Conservation (phyloP, 2,888 invertebrate species). For the Cheilosia vulpina region DNA sequence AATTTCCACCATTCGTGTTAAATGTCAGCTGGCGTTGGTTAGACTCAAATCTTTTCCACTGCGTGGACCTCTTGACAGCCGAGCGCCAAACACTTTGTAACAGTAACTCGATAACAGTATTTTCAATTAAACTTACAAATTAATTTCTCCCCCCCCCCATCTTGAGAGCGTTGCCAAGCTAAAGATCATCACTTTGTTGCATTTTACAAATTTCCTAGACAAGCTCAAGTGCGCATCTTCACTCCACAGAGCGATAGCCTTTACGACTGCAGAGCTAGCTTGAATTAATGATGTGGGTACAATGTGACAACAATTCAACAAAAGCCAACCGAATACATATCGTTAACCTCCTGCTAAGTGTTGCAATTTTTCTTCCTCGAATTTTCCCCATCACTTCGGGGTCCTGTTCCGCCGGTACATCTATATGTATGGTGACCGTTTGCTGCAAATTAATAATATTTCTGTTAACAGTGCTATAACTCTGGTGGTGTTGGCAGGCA, state of each 20-base stretch:
- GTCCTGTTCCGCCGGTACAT: background rate
- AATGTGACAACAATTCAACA: constrained; percentile 74
- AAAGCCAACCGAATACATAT: constrained; percentile 73
- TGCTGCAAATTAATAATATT: constrained; percentile 72
- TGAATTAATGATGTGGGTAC: constrained; percentile 72
- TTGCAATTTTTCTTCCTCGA: constrained; percentile 72
- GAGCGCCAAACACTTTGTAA: constrained; percentile 1
- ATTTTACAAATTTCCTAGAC: constrained; percentile 33
- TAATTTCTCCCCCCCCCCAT: constrained; percentile 41
- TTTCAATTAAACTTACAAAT: constrained; percentile 42
- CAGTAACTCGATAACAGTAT: constrained; percentile 21
- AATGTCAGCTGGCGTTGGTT: background rate
- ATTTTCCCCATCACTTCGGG: constrained; percentile 28
- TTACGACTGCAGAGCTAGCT: background rate
- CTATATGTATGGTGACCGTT: constrained; percentile 9
- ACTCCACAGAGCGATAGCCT: background rate
- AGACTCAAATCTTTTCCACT: constrained; percentile 9
- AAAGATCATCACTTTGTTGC: background rate
- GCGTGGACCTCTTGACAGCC: constrained; percentile 11
- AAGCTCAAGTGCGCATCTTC: constrained; percentile 2
- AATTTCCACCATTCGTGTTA: background rate
- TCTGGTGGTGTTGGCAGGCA: constrained; percentile 54
- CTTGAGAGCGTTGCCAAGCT: constrained; percentile 1
- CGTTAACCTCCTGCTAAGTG: constrained; percentile 75
- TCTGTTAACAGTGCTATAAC: constrained; percentile 74